Evolutionary conservation across 2,113 vertebrate species (phyloP).

Genomic region (Gila orcuttii): DNA sequence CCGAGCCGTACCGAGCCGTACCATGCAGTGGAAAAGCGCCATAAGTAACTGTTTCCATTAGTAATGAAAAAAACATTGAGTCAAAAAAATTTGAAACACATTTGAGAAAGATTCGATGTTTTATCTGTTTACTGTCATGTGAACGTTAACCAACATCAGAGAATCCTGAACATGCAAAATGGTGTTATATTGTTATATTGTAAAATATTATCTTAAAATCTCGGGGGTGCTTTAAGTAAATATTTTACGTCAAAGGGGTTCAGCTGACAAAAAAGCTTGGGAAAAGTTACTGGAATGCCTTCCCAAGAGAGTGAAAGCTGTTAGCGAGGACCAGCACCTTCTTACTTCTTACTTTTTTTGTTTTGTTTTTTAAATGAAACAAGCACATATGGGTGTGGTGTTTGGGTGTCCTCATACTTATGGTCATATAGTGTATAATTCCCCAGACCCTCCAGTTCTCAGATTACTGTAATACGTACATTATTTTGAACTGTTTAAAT

Average conservation of each 20-base stretch:
- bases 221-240: neutral
- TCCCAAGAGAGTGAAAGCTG: neutral
- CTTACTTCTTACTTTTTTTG: neutral
- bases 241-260: neutral
- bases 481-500: neutral
- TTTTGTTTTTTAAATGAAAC: neutral
- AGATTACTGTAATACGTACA: neutral
- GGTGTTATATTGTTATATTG: neutral
- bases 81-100: too few relatives aligned
- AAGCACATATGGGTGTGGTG: neutral
- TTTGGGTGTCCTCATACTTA: neutral
- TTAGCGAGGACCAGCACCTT: constrained; percentile 7
- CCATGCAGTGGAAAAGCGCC: too few relatives aligned
- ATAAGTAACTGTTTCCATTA: too few relatives aligned
- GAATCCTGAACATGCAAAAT: too few relatives aligned
- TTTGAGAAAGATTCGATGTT: too few relatives aligned
- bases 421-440: neutral
- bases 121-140: too few relatives aligned
- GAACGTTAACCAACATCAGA: too few relatives aligned
- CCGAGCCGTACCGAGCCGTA: too few relatives aligned
- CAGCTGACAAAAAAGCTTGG: neutral
- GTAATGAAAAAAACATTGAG: too few relatives aligned
- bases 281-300: neutral
- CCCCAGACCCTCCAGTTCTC: neutral
- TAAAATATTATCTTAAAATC: neutral